Conservation (phyloP, 2,888 invertebrate genomes). For the Epicampocera succincta region DNA sequence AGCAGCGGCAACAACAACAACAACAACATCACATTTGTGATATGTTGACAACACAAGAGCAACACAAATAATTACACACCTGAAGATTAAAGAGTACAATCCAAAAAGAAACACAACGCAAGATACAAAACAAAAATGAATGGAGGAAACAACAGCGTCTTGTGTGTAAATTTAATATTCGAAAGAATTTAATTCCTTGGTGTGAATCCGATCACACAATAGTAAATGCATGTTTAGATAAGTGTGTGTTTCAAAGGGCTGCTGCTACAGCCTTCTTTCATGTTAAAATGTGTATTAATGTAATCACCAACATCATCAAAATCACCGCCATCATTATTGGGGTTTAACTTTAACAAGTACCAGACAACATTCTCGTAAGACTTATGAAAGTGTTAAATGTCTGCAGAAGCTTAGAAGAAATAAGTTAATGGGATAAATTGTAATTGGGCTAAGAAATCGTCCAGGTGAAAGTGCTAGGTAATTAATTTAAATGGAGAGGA, state of each 20-base stretch:
- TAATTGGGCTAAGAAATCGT: neutral
- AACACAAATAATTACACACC: constrained; percentile 77
- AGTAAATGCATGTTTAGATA: constrained; percentile 33
- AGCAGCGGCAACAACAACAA: constrained; percentile 67
- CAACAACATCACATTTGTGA: constrained; percentile 74
- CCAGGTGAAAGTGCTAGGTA: too few relatives aligned
- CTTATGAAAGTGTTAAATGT: neutral
- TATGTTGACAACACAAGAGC: constrained; percentile 81
- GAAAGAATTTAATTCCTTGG: constrained; percentile 48
- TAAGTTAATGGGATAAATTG: neutral
- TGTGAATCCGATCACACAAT: constrained; percentile 61
- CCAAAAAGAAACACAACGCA: constrained; percentile 72
- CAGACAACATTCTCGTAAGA: neutral
- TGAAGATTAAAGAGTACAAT: constrained; percentile 79
- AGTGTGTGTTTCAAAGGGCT: constrained; percentile 30
- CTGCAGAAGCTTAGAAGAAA: constrained; percentile 7
- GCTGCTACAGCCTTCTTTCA: constrained; percentile 1
- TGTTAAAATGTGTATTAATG: constrained; percentile 30
- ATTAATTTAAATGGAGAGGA: too few relatives aligned
- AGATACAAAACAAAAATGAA: constrained; percentile 67
- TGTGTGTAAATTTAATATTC: constrained; percentile 28
- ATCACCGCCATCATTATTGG: constrained; percentile 14
- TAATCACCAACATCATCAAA: constrained; percentile 19
- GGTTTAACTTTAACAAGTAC: neutral
- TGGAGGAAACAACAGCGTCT: constrained; percentile 4